Percentiles rank a stretch among this genome's conserved stretches.
phyloP scores from a whole-genome alignment of 2,888 invertebrate genomes.

The Morinoia aosen region DNA sequence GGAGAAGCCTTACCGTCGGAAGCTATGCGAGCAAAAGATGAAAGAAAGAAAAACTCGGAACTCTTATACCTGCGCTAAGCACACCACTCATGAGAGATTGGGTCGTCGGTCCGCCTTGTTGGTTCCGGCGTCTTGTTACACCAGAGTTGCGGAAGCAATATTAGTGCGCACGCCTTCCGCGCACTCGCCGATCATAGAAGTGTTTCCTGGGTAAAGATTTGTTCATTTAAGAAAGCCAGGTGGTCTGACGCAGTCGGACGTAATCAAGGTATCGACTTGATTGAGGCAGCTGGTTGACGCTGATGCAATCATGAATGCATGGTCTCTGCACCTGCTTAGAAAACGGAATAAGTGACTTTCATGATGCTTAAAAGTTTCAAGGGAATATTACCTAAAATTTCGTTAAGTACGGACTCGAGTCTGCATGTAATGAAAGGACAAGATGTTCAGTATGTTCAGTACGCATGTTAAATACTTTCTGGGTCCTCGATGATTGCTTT shows the following conservation, averaged over 20 bases:
- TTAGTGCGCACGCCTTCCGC: constrained; percentile 27
- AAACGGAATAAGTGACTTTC: not conserved
- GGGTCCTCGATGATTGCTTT: no score
- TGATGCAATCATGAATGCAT: not conserved
- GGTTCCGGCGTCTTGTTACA: constrained; percentile 34
- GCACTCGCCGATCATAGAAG: not conserved
- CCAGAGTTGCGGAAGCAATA: constrained; percentile 7
- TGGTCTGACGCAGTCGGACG: not conserved
- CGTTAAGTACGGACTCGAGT: no score
- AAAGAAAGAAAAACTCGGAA: not conserved
- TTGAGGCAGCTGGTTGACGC: not conserved
- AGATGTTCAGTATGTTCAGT: no score
- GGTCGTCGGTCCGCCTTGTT: not conserved
- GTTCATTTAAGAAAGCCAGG: constrained; percentile 17
- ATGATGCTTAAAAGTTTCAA: not conserved
- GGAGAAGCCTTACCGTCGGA: not conserved
- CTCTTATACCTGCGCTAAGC: constrained; percentile 36
- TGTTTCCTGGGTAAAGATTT: constrained; percentile 6
- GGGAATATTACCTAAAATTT: no score
- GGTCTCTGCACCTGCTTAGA: not conserved
- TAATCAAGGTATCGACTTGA: not conserved
- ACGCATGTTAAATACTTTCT: no score
- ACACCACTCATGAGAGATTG: constrained; percentile 41
- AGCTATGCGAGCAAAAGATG: not conserved
- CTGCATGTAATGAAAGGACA: no score